Percentiles rank a stretch among this genome's conserved stretches.
phyloP scores from a whole-genome alignment of 2,113 vertebrate species.

The Azemiops feae region DNA sequence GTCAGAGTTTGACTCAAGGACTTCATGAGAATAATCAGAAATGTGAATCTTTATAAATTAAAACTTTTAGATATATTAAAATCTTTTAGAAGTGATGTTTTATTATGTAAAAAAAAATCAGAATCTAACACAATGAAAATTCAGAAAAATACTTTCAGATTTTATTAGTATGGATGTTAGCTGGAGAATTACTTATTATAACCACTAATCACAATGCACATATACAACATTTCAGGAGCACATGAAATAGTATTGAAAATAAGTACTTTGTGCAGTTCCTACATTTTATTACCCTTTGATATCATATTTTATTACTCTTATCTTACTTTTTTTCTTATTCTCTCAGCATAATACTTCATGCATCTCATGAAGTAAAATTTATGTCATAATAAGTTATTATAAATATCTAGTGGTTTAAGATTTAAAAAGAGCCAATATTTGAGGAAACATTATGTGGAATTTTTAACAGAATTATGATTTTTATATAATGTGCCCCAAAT shows the following conservation, averaged over 20 bases:
- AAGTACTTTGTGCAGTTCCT: background rate
- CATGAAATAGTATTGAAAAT: background rate
- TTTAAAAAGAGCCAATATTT: too few species aligned
- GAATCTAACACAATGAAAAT: background rate
- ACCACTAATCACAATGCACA: background rate
- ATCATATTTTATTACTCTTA: background rate
- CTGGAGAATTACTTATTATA: background rate
- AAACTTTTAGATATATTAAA: background rate
- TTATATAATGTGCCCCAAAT: too few species aligned
- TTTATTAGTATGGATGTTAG: background rate
- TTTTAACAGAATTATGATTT: too few species aligned
- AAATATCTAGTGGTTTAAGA: too few species aligned
- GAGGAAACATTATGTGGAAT: too few species aligned
- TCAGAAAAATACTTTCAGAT: background rate
- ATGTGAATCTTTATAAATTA: background rate
- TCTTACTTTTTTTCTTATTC: background rate
- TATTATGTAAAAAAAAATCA: background rate
- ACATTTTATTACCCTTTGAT: background rate
- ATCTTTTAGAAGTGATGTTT: background rate
- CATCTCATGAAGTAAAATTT: background rate
- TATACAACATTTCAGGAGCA: background rate
- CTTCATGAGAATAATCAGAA: background rate
- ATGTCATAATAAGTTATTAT: too few species aligned
- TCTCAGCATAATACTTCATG: background rate
- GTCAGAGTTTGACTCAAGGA: background rate